These are phyloP conservation scores for Hypercompe scribonia DNA, from an alignment of 2,888 invertebrate genomes.

Conservation along the genomic window DNA sequence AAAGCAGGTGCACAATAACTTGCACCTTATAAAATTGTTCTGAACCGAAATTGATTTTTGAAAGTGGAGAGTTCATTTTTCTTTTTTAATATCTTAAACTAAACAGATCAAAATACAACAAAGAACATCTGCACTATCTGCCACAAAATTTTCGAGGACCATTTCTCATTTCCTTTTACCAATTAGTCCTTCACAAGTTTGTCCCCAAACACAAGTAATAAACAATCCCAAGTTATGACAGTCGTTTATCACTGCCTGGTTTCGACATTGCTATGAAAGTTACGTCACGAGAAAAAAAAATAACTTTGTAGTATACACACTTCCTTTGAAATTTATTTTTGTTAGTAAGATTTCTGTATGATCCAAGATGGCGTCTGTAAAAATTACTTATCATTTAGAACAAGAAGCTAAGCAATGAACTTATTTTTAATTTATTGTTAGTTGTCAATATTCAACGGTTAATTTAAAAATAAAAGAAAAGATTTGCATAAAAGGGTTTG, in stretches of 20 bases:
- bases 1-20: neutral
- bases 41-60: neutral
- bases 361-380: no score
- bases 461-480: no score
- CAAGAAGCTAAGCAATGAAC: neutral
- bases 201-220: slow-evolving; percentile 43
- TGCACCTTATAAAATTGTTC: neutral
- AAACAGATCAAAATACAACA: slow-evolving; percentile 12
- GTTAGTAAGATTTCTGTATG: neutral
- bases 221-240: slow-evolving; percentile 42
- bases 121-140: slow-evolving; percentile 28
- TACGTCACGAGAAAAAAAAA: slow-evolving; percentile 19
- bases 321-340: neutral
- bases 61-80: neutral
- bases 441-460: no score
- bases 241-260: slow-evolving; percentile 40
- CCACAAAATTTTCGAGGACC: slow-evolving; percentile 36
- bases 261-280: slow-evolving; percentile 24
- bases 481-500: no score
- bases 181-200: slow-evolving; percentile 48
- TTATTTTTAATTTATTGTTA: neutral
- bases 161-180: slow-evolving; percentile 49
- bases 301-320: neutral
- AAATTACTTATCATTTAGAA: no score
- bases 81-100: neutral